Conservation (phyloP, 2,797 vertebrate species). For the Eupleurogrammus muticus region DNA sequence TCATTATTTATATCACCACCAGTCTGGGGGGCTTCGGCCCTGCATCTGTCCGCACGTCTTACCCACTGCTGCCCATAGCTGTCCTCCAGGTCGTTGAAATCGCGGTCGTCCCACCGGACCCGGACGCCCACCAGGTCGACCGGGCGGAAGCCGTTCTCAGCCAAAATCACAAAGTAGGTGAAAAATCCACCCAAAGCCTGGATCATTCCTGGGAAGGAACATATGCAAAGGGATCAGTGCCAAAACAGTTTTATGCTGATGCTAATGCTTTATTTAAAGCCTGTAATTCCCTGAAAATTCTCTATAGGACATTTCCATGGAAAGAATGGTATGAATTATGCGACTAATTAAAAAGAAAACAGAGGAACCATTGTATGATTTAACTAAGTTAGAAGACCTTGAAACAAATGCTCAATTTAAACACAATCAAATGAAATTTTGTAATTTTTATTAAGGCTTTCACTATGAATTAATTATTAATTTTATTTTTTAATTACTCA, state of each 20-base stretch:
- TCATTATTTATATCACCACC: neutral
- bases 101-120: constrained; percentile 89
- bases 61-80: constrained; percentile 95
- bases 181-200: constrained; percentile 94
- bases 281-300: neutral
- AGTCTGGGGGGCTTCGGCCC: neutral
- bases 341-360: neutral
- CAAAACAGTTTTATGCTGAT: neutral
- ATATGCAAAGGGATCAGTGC: neutral
- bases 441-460: too few relatives aligned
- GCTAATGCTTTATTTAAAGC: neutral
- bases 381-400: too few relatives aligned
- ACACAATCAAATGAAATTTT: too few relatives aligned
- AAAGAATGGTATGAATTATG: neutral
- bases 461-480: too few relatives aligned
- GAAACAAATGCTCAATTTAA: too few relatives aligned
- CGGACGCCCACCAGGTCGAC: constrained; percentile 86
- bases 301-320: neutral
- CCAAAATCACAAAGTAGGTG: constrained; percentile 96
- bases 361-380: neutral
- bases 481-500: too few relatives aligned
- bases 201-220: constrained; percentile 89
- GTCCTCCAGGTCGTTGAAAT: constrained; percentile 91
- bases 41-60: constrained; percentile 37
- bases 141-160: constrained; percentile 93